Conservation (phyloP, 1,140 invertebrate genomes). For the Drosophila melanogaster region Release_6_plus_ISO1_MT NT_037436.4:4737501-4738000, state of each 20-base stretch:
- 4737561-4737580: conserved; percentile 13
- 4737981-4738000: conserved; percentile 51
- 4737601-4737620: conserved; percentile 67
- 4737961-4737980: conserved; percentile 49
- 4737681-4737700: conserved; percentile 37
- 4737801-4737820: conserved; percentile 26
- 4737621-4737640: conserved; percentile 70
- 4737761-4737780: conserved; percentile 43
- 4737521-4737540: conserved; percentile 76
- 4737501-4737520: conserved; percentile 24
- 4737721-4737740: conserved; percentile 52
- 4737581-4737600: conserved; percentile 48
- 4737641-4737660: conserved; percentile 49
- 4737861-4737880: no score
- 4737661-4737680: conserved; percentile 6
- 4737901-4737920: background rate
- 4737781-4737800: conserved; percentile 42
- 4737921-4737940: background rate
- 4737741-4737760: conserved; percentile 63
- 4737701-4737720: conserved; percentile 26
- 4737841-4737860: no score
- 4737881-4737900: background rate
- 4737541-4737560: conserved; percentile 4
- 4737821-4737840: background rate
- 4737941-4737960: background rate